Evolutionary conservation across 2,797 vertebrate genomes (phyloP), one percentile per base, ranked within the genome.

Genomic region (Arctocebus calabarensis): DNA sequence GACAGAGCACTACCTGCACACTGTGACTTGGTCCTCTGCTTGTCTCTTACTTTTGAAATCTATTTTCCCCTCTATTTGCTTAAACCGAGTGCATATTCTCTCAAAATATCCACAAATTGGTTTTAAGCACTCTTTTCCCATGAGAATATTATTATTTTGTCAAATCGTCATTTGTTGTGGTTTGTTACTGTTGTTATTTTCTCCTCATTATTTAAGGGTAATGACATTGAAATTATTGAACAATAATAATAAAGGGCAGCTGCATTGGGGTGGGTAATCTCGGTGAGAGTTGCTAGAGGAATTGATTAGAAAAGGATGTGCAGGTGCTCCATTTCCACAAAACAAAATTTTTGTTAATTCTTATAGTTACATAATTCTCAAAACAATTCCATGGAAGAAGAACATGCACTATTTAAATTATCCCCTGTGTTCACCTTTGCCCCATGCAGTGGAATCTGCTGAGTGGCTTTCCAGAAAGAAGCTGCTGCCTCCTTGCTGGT

Each of bases 81-180:
- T 62, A 74, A 92, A 52, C 3, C 89, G 66, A 59, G 25, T 59
- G 94, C 77, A 52, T 82, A 64, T 66, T 77, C 20, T 79, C 68
- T 92, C 17, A 6, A 48, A 62, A 92, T 75, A 84, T 64, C 25
- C 2, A 64, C 77, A 71, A 78, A 61, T 40, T 94, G 20, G 25
- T 86, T 19, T 77, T 55, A 52, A 79, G 25, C 11, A 75, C 6
- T 45, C 20, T 59, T 90, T 59, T 59, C 59, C 19, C 43, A 8
- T 7, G 70, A 92, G 81, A 93, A 75, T 90, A 89, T 96, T 25
- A 32, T 84, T 79, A 61, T 82, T 97, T 92, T 84, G 25, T 83
- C 14, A 85, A 83, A 75, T 74, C 85, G 25, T 74, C 25, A 45
- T 74, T 86, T 84, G 55, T 37, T 48, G 5, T 45, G 75, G 6